Evolutionary conservation across 2,797 vertebrate genomes (phyloP), one percentile per base, ranked within the genome.

Genomic region (Vultur gryphus): DNA sequence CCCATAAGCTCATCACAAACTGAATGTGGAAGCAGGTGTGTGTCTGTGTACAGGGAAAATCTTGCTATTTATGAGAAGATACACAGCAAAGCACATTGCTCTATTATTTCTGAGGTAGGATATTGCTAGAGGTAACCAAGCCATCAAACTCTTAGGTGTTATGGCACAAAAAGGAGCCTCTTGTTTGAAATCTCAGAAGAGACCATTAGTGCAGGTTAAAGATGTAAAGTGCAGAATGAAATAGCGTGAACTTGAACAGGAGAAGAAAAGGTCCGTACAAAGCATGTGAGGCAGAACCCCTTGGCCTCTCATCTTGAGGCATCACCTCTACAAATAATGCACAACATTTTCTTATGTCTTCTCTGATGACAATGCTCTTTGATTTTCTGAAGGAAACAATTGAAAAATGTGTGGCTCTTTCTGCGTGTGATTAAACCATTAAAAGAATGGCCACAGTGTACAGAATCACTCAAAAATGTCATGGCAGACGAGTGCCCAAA

Each of bases 391-490:
- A 85, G 83, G 85, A 86, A 91, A 72, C 62, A n/a, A 73, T 15
- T 87, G 29, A 91, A 94, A 81, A 91, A 93, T 90, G 92, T 51
- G 44, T 64, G 64, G 31, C 9, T 96, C 52, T 69, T 79, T 91
- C 69, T 43, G 70, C 48, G 57, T 96, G 57, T 92, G 94, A 94
- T 79, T 54, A 96, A 97, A 93, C 94, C 94, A 89, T 97, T 86
- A 87, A 23, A 88, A 91, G 90, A 84, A 93, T 20, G 69, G 80
- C 52, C 72, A 92, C 19, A 49, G 89, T 71, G 81, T 24, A 58
- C 46, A 72, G 71, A 72, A 80, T 84, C 90, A 48, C 73, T 93
- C 85, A 91, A 69, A 87, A 90, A 64, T 90, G 91, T 91, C 92
- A 96, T 23, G 76, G 86, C 90, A 97, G 93, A 97, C 4, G 14